Evolutionary conservation across 2,113 vertebrate genomes (phyloP).

Genomic region (Ctenomys sociabilis): DNA sequence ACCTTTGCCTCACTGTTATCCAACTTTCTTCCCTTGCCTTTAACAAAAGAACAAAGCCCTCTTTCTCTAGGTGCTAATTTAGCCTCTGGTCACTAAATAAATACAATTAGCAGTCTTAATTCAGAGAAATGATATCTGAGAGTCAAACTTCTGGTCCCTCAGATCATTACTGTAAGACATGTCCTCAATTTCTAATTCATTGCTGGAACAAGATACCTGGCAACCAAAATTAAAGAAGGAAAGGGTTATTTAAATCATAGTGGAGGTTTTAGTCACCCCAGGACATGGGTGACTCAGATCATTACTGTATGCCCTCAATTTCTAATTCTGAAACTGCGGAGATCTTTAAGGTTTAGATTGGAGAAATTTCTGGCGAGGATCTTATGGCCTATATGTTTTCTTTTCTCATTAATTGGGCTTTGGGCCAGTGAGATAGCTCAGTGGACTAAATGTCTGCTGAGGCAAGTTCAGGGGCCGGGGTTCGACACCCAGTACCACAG

Average conservation of each 20-base stretch:
- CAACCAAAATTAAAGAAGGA: too few species aligned
- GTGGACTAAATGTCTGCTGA: too few species aligned
- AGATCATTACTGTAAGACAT: neutral
- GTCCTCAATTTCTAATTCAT: neutral
- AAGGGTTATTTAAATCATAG: too few species aligned
- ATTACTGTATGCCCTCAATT: neutral
- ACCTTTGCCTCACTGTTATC: neutral
- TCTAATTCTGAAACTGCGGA: neutral
- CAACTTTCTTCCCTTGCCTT: neutral
- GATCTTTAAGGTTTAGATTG: neutral
- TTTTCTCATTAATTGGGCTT: conserved; percentile 12
- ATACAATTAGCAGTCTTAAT: neutral
- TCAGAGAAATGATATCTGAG: neutral
- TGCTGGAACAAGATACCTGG: too few species aligned
- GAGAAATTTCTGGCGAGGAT: neutral
- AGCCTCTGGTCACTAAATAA: neutral
- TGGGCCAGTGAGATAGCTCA: neutral
- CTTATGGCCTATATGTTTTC: neutral
- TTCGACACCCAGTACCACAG: too few species aligned
- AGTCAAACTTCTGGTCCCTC: neutral
- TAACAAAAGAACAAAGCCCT: neutral
- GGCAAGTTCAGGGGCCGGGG: too few species aligned
- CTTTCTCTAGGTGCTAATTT: neutral
- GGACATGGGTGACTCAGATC: too few species aligned
- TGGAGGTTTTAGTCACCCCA: too few species aligned